These are phyloP conservation scores for Amphiprion percula DNA, from an alignment of 2,113 vertebrate species.

Conservation along the genomic window DNA sequence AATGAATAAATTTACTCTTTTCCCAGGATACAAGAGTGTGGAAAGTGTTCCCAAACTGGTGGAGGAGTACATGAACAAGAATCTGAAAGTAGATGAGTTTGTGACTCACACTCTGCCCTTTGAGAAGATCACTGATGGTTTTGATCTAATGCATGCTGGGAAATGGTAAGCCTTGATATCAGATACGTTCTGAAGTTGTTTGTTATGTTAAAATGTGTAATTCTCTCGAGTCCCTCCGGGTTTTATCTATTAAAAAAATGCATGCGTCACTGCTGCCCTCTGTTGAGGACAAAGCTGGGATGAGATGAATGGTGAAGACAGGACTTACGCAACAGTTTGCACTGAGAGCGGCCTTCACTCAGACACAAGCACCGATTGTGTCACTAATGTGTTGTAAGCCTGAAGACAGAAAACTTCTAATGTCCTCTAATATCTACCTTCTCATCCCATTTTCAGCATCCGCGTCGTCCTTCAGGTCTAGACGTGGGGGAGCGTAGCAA, in stretches of 20 bases:
- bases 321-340: neutral
- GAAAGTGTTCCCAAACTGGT: slow-evolving; percentile 89
- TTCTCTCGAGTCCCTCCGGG: neutral
- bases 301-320: neutral
- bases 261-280: slow-evolving; percentile 42
- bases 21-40: slow-evolving; percentile 82
- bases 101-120: slow-evolving; percentile 90
- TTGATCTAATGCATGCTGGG: slow-evolving; percentile 89
- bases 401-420: neutral
- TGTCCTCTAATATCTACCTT: neutral
- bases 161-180: slow-evolving; percentile 77
- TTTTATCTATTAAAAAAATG: neutral
- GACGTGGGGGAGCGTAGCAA: neutral
- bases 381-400: neutral
- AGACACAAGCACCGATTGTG: neutral
- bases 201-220: slow-evolving; percentile 2
- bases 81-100: slow-evolving; percentile 91
- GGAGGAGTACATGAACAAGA: slow-evolving; percentile 90
- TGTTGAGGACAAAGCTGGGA: slow-evolving; percentile 42
- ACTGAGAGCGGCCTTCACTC: neutral
- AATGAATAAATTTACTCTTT: neutral
- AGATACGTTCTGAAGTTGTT: neutral
- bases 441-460: slow-evolving; percentile 33
- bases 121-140: slow-evolving; percentile 89
- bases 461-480: slow-evolving; percentile 61